Percentiles rank a stretch among this genome's conserved stretches.
Conservation (phyloP, 2,888 invertebrate genomes). For the Apotomis capreana region DNA sequence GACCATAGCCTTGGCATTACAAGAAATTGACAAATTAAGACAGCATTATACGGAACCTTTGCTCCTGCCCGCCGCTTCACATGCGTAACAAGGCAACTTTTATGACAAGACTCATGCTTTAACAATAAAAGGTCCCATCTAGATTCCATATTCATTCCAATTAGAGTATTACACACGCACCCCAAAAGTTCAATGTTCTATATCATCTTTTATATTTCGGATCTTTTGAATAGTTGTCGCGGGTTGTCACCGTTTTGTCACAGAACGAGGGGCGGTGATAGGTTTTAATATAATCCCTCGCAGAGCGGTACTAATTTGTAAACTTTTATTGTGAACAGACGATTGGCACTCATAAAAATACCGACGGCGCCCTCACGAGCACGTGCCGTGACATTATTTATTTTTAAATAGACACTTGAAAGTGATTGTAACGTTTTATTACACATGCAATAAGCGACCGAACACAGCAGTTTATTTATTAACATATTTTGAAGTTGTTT, state of each 20-base stretch:
- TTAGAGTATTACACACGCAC: not conserved
- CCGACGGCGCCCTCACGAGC: constrained; percentile 7
- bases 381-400: constrained; percentile 10
- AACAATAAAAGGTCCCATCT: not conserved
- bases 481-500: not conserved
- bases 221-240: not conserved
- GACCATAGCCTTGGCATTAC: too few relatives aligned
- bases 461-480: not conserved
- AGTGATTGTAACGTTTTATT: not conserved
- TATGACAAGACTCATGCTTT: constrained; percentile 29
- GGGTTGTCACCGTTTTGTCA: constrained; percentile 8
- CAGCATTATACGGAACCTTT: constrained; percentile 30
- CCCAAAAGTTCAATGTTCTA: not conserved
- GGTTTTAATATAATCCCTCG: constrained; percentile 21
- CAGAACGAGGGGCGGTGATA: constrained; percentile 8
- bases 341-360: constrained; percentile 22
- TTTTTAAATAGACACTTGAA: not conserved
- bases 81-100: constrained; percentile 19
- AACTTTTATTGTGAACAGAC: constrained; percentile 18
- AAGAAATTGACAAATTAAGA: too few relatives aligned
- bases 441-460: not conserved
- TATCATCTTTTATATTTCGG: not conserved
- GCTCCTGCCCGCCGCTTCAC: not conserved
- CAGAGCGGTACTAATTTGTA: constrained; percentile 25
- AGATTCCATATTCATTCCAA: not conserved